These are phyloP conservation scores for Oceanites oceanicus DNA, from an alignment of 2,113 vertebrate species.

Conservation along the genomic window DNA sequence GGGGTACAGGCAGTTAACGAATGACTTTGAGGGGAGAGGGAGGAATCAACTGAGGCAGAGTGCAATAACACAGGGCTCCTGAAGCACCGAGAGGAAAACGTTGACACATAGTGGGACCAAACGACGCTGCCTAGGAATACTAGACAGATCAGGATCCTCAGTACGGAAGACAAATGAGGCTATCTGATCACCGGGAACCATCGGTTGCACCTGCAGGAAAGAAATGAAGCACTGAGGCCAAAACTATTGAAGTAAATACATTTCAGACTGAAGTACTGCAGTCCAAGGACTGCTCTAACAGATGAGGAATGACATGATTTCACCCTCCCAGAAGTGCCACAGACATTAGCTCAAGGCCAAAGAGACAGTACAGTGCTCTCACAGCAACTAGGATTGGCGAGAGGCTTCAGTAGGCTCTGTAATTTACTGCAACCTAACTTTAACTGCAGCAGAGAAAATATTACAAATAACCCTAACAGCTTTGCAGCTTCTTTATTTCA, in stretches of 20 bases:
- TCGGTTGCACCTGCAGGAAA: neutral
- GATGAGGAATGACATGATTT: slow-evolving; percentile 23
- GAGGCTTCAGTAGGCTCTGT: neutral
- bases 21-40: neutral
- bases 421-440: neutral
- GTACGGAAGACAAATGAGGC: neutral
- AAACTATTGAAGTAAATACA: neutral
- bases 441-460: neutral
- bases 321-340: neutral
- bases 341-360: neutral
- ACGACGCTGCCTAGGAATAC: neutral
- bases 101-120: neutral
- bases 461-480: neutral
- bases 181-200: neutral
- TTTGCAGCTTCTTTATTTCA: neutral
- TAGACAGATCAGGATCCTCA: neutral
- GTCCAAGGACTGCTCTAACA: slow-evolving; percentile 12
- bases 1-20: neutral
- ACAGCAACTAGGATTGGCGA: neutral
- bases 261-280: neutral
- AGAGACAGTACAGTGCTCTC: neutral
- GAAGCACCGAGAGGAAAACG: neutral
- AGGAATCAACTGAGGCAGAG: neutral
- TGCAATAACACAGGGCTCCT: neutral
- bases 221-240: neutral